Evolutionary conservation across 2,888 invertebrate genomes (phyloP), one percentile per base, ranked within the genome.

Genomic region (Drepanosiphum platanoidis): DNA sequence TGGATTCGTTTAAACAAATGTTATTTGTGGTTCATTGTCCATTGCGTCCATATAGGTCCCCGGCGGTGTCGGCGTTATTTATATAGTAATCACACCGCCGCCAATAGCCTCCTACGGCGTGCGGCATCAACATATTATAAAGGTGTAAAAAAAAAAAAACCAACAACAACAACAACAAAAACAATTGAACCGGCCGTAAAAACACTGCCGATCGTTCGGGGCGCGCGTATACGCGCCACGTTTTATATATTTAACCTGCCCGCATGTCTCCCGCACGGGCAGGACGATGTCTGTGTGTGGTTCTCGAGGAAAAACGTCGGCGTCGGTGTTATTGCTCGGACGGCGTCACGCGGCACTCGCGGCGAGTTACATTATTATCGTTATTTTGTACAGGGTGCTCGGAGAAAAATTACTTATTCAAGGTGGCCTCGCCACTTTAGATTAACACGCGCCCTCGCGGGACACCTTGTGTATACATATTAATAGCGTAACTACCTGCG

Each of bases 1-100:
- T 22, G 72, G 61, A 72, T 72, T 61, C 58, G 39, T 82, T 30
- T 61, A 39, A 82, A 72, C 36, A 36, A 70, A 79, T 68, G 58
- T 39, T 36, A 11, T n/a, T n/a, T 34, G 32, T 79, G 8, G 70
- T 70, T 15, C 22, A 36, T 32, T 70, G 27, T 66, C 52, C 52
- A 52, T 52, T 30, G 66, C 66, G n/a, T n/a, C n/a, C n/a, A n/a
- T 30, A n/a, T 1, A 18, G 22, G 36, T 66, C 36, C 70, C 66
- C 36, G 18, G 18, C 3, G 61, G 30, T 39, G 39, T 15, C 3
- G n/a, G 13, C 27, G 34, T 52, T 78, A 61, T 77, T 77, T 77
- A 77, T 77, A 77, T 77, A 61, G 36, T 61, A n/a, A 61, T 32
- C 75, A n/a, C 36, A 77, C 36, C 32, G 11, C 27, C 27, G 64